Evolutionary conservation across 2,113 vertebrate genomes (phyloP).

Genomic region (Benitochromis conjunctus): DNA sequence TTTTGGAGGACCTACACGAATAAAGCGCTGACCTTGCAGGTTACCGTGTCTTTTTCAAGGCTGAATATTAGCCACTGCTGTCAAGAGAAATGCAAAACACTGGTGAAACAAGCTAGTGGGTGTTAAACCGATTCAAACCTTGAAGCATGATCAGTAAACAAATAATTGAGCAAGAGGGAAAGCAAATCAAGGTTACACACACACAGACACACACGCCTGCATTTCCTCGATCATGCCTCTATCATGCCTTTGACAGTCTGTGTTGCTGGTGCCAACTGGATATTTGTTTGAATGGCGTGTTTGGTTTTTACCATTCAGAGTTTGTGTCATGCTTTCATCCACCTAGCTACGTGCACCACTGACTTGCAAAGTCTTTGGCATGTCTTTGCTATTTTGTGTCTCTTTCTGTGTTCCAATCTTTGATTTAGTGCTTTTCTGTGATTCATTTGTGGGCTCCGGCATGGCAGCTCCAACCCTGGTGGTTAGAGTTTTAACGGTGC

Average conservation of each 20-base stretch:
- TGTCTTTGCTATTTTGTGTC: neutral
- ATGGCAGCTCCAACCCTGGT: neutral
- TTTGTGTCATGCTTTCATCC: neutral
- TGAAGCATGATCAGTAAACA: slow-evolving; percentile 14
- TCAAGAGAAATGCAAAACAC: slow-evolving; percentile 2
- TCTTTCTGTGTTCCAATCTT: neutral
- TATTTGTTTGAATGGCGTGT: neutral
- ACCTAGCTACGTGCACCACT: neutral
- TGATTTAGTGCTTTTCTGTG: neutral
- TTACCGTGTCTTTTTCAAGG: neutral
- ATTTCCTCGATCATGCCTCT: neutral
- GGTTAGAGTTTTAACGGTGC: neutral
- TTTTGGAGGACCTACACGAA: neutral
- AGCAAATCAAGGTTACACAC: neutral
- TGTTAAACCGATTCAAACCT: neutral
- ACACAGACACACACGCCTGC: neutral
- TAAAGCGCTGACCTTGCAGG: neutral
- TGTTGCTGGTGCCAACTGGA: neutral
- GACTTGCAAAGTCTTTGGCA: neutral
- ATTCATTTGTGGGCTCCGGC: neutral
- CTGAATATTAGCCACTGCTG: slow-evolving; percentile 34
- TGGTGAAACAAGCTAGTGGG: neutral
- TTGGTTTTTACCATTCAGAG: neutral
- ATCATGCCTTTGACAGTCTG: neutral
- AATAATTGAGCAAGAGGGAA: neutral